These are phyloP conservation scores for Spinibarbus caldwelli DNA, from an alignment of 2,797 vertebrate genomes.

Conservation along the genomic window DNA sequence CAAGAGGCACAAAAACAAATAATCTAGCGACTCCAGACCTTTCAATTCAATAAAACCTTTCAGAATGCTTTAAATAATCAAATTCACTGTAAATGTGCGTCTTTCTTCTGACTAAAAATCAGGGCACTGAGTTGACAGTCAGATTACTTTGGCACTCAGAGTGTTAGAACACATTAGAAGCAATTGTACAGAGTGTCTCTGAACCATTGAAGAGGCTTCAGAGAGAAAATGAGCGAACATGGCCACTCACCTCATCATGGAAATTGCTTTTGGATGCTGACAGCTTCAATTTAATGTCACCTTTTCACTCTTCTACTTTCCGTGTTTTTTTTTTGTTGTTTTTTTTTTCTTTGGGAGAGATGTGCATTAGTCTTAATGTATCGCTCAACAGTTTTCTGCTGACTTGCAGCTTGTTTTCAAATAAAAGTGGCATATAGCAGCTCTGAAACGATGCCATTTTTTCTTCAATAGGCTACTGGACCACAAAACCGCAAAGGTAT, in stretches of 20 bases:
- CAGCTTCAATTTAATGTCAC: slow-evolving; percentile 35
- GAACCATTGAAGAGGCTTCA: slow-evolving; percentile 23
- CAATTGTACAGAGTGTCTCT: slow-evolving; percentile 27
- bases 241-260: slow-evolving; percentile 11
- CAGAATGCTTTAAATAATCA: slow-evolving; percentile 1
- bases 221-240: background rate
- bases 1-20: slow-evolving; percentile 78
- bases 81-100: slow-evolving; percentile 16
- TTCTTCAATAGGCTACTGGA: slow-evolving; percentile 2
- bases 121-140: background rate
- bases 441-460: background rate
- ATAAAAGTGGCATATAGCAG: slow-evolving; percentile 31
- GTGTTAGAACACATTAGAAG: slow-evolving; percentile 19
- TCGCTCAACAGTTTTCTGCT: background rate
- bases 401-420: slow-evolving; percentile 2
- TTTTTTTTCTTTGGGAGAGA: background rate
- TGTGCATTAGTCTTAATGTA: background rate
- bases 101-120: slow-evolving; percentile 5
- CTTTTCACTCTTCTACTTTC: slow-evolving; percentile 23
- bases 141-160: slow-evolving; percentile 5
- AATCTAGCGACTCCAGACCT: background rate
- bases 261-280: slow-evolving; percentile 39
- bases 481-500: too few species aligned
- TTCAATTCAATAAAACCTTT: slow-evolving; percentile 5
- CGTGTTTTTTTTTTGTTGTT: background rate